Percentiles rank a stretch among this genome's conserved stretches.
phyloP scores from a whole-genome alignment of 2,113 vertebrate genomes.

The Piaya cayana region DNA sequence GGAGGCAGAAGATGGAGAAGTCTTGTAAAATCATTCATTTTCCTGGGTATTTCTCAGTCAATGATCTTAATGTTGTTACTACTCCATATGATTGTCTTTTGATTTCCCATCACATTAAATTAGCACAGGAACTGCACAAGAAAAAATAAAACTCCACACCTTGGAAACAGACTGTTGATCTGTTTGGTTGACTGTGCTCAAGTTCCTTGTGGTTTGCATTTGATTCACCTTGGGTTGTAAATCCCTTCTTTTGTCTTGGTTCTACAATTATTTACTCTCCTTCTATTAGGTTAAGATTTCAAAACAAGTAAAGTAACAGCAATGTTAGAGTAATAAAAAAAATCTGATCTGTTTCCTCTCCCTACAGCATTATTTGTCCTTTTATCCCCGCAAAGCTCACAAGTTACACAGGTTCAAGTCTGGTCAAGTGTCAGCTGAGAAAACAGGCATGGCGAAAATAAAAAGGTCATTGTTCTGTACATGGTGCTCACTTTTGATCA shows the following conservation, averaged over 20 bases:
- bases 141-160: neutral
- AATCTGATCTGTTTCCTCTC: neutral
- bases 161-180: neutral
- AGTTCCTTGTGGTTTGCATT: neutral
- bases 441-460: neutral
- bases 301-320: neutral
- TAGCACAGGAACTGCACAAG: neutral
- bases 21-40: conserved; percentile 58
- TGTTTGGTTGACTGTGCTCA: neutral
- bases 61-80: neutral
- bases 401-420: neutral
- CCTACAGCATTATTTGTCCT: neutral
- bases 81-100: conserved; percentile 7
- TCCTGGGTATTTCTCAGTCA: conserved; percentile 63
- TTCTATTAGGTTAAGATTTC: neutral
- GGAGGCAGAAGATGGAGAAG: neutral
- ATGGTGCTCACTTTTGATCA: neutral
- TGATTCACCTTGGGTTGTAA: neutral
- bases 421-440: neutral
- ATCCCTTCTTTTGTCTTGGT: neutral
- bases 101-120: neutral
- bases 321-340: neutral
- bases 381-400: neutral
- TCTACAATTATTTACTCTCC: neutral
- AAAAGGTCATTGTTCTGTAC: neutral